A percentile compares a stretch with the other conserved stretches of the same genome.
phyloP scores from a whole-genome alignment of 1,140 invertebrate species.

The Chionoecetes opilio region DNA sequence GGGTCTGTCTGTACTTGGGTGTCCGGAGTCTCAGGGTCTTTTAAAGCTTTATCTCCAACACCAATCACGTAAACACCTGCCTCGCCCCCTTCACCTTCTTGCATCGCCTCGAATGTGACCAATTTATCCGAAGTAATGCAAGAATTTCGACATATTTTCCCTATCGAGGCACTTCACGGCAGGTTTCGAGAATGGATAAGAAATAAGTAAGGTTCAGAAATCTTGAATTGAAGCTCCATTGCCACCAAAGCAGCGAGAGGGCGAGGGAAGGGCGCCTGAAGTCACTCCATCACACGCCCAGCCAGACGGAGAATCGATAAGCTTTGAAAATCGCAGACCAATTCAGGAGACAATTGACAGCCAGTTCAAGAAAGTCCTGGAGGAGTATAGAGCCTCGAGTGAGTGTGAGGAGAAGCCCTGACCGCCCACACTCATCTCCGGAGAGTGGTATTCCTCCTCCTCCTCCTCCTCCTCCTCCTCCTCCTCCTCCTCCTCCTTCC shows the following conservation, averaged over 20 bases:
- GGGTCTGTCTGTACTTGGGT: too few species aligned
- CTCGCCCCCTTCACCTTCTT: too few species aligned
- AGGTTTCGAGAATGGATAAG: not conserved
- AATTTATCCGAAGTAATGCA: not conserved
- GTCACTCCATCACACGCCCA: not conserved
- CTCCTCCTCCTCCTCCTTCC: too few species aligned
- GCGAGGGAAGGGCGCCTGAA: not conserved
- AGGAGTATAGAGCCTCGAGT: not conserved
- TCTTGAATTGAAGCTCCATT: not conserved
- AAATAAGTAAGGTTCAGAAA: not conserved
- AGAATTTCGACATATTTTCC: not conserved
- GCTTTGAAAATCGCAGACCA: not conserved
- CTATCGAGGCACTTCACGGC: not conserved
- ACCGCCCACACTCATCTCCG: too few species aligned
- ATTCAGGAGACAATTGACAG: not conserved
- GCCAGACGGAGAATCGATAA: not conserved
- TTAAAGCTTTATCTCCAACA: too few species aligned
- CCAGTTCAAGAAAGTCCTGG: not conserved
- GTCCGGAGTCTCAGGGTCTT: too few species aligned
- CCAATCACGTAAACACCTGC: too few species aligned
- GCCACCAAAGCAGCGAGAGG: not conserved
- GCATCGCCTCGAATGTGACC: too few species aligned
- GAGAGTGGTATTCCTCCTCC: too few species aligned
- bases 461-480: too few species aligned
- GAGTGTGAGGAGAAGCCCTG: not conserved